phyloP scores from a whole-genome alignment of 2,888 invertebrate genomes.

The Drosophila kambysellisi region DNA sequence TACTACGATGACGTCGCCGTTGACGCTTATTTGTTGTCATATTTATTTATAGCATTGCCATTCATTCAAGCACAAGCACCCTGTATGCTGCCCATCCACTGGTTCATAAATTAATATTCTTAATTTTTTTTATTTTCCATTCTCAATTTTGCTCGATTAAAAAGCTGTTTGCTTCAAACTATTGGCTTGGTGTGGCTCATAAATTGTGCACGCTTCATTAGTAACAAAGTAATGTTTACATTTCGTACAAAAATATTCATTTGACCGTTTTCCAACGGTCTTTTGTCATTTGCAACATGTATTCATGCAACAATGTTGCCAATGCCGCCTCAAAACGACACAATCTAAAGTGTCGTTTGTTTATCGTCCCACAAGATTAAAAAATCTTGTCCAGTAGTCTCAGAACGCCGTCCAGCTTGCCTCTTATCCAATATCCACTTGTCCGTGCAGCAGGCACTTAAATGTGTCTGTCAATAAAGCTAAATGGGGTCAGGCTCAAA shows the following conservation, averaged over 20 bases:
- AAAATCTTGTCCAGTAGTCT: slow-evolving; percentile 6
- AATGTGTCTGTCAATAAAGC: slow-evolving; percentile 56
- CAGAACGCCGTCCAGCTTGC: slow-evolving; percentile 18
- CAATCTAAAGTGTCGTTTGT: slow-evolving; percentile 26
- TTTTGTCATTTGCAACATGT: slow-evolving; percentile 29
- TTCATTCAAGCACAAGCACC: slow-evolving; percentile 26
- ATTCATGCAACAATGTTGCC: slow-evolving; percentile 49
- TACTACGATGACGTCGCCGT: slow-evolving; percentile 50
- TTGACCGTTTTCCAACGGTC: background rate
- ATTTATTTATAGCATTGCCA: slow-evolving; percentile 61
- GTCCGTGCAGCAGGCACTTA: slow-evolving; percentile 31
- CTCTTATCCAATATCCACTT: slow-evolving; percentile 32
- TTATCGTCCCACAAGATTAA: slow-evolving; percentile 24
- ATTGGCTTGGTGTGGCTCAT: slow-evolving; percentile 18
- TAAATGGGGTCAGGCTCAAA: slow-evolving; percentile 57
- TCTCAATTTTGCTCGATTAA: slow-evolving; percentile 47
- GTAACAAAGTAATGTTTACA: slow-evolving; percentile 44
- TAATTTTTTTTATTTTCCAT: slow-evolving; percentile 23
- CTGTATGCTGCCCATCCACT: slow-evolving; percentile 30
- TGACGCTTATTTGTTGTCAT: slow-evolving; percentile 61
- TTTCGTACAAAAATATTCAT: slow-evolving; percentile 22
- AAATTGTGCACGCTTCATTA: slow-evolving; percentile 36
- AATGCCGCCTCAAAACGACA: background rate
- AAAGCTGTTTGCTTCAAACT: slow-evolving; percentile 42
- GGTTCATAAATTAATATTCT: slow-evolving; percentile 54